A percentile compares a stretch with the other conserved stretches of the same genome.
These are phyloP conservation scores for Cremastinae sp. DNA, from an alignment of 2,888 invertebrate species.

Conservation along the genomic window DNA sequence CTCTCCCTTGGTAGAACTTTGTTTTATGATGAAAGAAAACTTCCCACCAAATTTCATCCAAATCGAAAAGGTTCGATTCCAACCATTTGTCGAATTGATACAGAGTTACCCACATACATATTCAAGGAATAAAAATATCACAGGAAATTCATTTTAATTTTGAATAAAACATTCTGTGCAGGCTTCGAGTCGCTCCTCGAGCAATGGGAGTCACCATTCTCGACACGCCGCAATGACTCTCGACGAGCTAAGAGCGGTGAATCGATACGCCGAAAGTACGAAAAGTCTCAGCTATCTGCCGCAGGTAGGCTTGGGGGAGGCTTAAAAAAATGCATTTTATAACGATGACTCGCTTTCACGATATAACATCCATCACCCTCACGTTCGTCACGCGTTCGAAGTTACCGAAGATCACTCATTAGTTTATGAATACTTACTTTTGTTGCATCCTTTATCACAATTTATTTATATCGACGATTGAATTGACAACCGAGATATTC, in stretches of 20 bases:
- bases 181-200: constrained; percentile 85
- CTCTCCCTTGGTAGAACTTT: too few species aligned
- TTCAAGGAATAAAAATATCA: not conserved
- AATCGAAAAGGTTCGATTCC: too few species aligned
- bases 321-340: constrained; percentile 64
- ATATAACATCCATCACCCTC: constrained; percentile 46
- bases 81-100: too few species aligned
- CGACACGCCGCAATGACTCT: constrained; percentile 88
- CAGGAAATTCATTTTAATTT: not conserved
- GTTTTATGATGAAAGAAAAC: too few species aligned
- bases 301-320: constrained; percentile 85
- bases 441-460: constrained; percentile 53
- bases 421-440: constrained; percentile 33
- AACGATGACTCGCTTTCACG: constrained; percentile 53
- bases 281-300: constrained; percentile 95
- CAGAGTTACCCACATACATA: too few species aligned
- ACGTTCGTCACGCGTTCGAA: constrained; percentile 42
- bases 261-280: constrained; percentile 95
- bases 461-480: constrained; percentile 45
- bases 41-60: too few species aligned
- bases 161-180: constrained; percentile 41
- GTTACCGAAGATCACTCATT: constrained; percentile 47
- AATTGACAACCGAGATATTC: constrained; percentile 41
- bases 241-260: constrained; percentile 91
- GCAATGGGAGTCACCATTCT: constrained; percentile 85